Evolutionary conservation across 2,797 vertebrate species (phyloP), one percentile per base, ranked within the genome.

Genomic region (Danionella dracula): DNA sequence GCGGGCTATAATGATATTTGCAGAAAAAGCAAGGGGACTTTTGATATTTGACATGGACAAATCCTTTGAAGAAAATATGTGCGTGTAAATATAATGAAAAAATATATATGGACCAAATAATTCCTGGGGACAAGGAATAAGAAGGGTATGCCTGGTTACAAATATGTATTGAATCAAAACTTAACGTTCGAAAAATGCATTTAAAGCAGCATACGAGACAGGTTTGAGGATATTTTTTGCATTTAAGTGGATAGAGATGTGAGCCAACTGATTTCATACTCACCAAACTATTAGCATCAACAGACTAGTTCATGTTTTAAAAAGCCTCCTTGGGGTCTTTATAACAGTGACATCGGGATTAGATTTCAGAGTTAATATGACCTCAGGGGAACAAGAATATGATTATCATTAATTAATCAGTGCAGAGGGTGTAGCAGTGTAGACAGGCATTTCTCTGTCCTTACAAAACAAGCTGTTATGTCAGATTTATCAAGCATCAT

Each of bases 401-500:
- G 11, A 68, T 70, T 17, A 63, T 66, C 53, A 40, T 69, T 62
- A 15, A 41, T 63, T 48, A 48, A 66, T 59, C 68, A 62, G n/a
- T n/a, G n/a, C n/a, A n/a, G n/a, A n/a, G n/a, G n/a, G n/a, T n/a
- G n/a, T 60, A 65, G 55, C 31, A 49, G 49, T 40, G 16, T 50
- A 46, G 50, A 68, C 20, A 46, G 21, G 40, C 54, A 45, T 61
- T 65, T 68, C 44, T 45, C 56, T 61, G 57, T 51, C 17, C 35
- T 48, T 56, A 66, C 20, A 23, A 27, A 42, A 66, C 70, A 50
- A 67, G 50, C 66, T 71, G 58, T 71, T 77, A 71, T 57, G 7
- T 50, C 64, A 63, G 74, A 62, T 75, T 72, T 75, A 79, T 66
- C 29, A 10, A 29, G 16, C 37, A 1, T 10, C 29, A 19, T 38